Conservation (phyloP, 1,140 invertebrate genomes). For the Drosophila truncata region DNA sequence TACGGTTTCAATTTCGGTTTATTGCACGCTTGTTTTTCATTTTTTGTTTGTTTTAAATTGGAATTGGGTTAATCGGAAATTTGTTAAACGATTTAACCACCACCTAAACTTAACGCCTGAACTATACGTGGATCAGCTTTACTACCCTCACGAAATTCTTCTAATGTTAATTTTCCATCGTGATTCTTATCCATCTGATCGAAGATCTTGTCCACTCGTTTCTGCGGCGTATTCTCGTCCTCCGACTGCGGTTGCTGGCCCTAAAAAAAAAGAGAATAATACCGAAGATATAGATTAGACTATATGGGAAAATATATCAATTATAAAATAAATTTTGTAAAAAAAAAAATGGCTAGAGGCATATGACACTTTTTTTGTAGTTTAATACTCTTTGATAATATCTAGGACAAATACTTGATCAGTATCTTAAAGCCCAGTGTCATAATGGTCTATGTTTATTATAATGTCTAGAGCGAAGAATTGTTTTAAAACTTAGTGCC, state of each 20-base stretch:
- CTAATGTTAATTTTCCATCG: slow-evolving; percentile 97
- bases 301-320: background rate
- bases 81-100: slow-evolving; percentile 87
- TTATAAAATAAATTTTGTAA: background rate
- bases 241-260: slow-evolving; percentile 95
- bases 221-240: slow-evolving; percentile 97
- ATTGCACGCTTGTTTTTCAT: slow-evolving; percentile 29
- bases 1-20: slow-evolving; percentile 19
- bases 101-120: slow-evolving; percentile 94
- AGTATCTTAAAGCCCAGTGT: too few relatives aligned
- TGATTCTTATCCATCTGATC: slow-evolving; percentile 99
- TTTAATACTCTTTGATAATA: too few relatives aligned
- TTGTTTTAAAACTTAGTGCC: too few relatives aligned
- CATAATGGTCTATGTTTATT: too few relatives aligned
- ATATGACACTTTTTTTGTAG: too few relatives aligned
- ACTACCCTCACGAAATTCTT: slow-evolving; percentile 99
- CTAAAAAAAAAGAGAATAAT: slow-evolving; percentile 85
- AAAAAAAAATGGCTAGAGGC: background rate
- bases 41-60: slow-evolving; percentile 14
- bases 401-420: too few relatives aligned
- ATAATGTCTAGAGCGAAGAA: too few relatives aligned
- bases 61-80: slow-evolving; percentile 22
- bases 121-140: slow-evolving; percentile 99
- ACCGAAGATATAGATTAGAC: background rate
- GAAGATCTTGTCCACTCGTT: slow-evolving; percentile 98